Percentiles rank a stretch among this genome's conserved stretches.
phyloP scores from a whole-genome alignment of 2,888 invertebrate genomes.

The Drosophila atroscutellata region DNA sequence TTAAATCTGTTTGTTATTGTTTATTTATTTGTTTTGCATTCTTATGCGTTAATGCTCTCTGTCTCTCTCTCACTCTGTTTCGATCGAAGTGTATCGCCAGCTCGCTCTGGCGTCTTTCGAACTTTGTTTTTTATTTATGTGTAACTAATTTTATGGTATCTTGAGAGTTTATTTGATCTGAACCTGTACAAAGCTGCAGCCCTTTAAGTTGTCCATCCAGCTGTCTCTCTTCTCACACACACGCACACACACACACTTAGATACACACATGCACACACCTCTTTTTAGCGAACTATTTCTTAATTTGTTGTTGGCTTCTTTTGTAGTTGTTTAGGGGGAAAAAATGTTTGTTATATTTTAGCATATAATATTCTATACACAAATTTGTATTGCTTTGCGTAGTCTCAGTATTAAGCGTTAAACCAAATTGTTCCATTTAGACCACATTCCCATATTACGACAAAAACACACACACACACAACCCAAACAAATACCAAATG shows the following conservation, averaged over 20 bases:
- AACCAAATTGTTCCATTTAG: slow-evolving; percentile 57
- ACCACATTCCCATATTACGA: slow-evolving; percentile 12
- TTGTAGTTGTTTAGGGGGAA: slow-evolving; percentile 3
- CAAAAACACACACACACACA: not conserved
- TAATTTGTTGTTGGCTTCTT: slow-evolving; percentile 24
- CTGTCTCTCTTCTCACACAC: not conserved
- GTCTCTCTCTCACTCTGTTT: slow-evolving; percentile 11
- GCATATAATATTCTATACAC: slow-evolving; percentile 20
- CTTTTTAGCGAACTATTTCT: not conserved
- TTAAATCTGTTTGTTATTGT: slow-evolving; percentile 17
- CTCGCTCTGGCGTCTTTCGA: slow-evolving; percentile 19
- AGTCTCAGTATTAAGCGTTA: slow-evolving; percentile 70
- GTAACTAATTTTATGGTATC: slow-evolving; percentile 9
- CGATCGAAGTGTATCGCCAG: slow-evolving; percentile 15
- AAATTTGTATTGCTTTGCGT: slow-evolving; percentile 24
- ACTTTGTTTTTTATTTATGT: not conserved
- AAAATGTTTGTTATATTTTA: slow-evolving; percentile 31
- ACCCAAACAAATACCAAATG: not conserved
- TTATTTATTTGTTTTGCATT: not conserved
- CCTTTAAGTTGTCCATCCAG: not conserved
- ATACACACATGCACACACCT: not conserved
- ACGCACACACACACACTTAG: not conserved
- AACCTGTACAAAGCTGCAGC: slow-evolving; percentile 30
- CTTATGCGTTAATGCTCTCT: slow-evolving; percentile 46
- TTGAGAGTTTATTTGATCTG: slow-evolving; percentile 26